Base-by-base conservation (phyloP, 2,797 vertebrate genomes). In the Gadopsis bispinosus region DNA sequence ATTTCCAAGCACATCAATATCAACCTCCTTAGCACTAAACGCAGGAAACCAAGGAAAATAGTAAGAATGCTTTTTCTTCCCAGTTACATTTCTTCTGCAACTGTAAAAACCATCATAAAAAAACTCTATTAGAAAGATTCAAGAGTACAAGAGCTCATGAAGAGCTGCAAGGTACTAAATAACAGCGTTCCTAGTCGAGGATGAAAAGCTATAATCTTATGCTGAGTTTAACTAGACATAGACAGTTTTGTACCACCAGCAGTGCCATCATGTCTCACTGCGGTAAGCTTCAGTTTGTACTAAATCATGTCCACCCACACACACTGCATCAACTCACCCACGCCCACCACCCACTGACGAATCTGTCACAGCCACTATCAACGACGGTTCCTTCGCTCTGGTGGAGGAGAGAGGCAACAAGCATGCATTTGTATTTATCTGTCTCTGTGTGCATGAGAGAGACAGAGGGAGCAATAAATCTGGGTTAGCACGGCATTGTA, bases 261-360 rank as follows among this genome's bases (percentile, higher is more conserved):
- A 74, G 72, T 74, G 77, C 51, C 67, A 54, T 71, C 37, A 14
- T 55, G 48, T 83, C 70, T 79, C 65, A 10, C 69, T 29, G 61
- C 68, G 2, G 60, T 75, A 70, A 73, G 73, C 78, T 39, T 54
- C 54, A 54, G 60, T 76, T 77, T 81, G 50, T 73, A 55, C 69
- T 87, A 81, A 84, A 90, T 91, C 83, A 80, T 64, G 61, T 77
- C 85, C 85, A 35, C 85, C 87, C 65, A 84, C 83, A 4, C 78
- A 64, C 61, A 68, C 62, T 63, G 66, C 83, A 86, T 80, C 80
- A 60, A 29, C 65, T 81, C 83, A 29, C 81, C 85, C 87, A 73
- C 86, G 22, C 75, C 81, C 83, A 68, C 64, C 82, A 50, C 90
- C 90, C 75, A 88, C 84, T 29, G 68, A 67, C 29, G 65, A 83